These are phyloP conservation scores for Rhadinocentrus ornatus DNA, from an alignment of 2,797 vertebrate genomes.

Conservation along the genomic window DNA sequence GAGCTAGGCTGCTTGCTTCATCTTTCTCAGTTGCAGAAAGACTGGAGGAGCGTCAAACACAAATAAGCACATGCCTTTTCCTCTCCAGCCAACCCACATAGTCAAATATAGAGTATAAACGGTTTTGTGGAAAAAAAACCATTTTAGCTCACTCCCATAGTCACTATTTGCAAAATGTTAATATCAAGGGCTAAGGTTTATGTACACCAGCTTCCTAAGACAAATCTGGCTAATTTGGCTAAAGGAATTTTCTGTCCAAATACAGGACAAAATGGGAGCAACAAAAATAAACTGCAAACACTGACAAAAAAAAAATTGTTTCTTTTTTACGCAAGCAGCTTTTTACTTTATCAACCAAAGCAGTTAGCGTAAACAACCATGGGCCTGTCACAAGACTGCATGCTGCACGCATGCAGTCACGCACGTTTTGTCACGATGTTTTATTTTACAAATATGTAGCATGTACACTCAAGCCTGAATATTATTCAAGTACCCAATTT, in stretches of 20 bases:
- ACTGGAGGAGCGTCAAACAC: slow-evolving; percentile 52
- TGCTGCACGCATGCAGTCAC: background rate
- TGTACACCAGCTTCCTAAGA: background rate
- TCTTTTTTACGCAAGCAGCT: too few species aligned
- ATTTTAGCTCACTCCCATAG: slow-evolving; percentile 17
- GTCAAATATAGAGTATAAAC: slow-evolving; percentile 65
- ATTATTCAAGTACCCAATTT: background rate
- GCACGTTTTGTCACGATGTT: background rate
- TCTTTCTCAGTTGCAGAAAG: slow-evolving; percentile 45
- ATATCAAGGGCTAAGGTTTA: slow-evolving; percentile 27
- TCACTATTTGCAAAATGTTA: slow-evolving; percentile 19
- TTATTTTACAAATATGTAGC: background rate
- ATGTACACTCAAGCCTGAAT: background rate
- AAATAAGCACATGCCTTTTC: slow-evolving; percentile 64
- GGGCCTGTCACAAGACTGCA: background rate
- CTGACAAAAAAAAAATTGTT: background rate
- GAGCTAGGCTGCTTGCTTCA: slow-evolving; percentile 41
- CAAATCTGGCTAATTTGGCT: background rate
- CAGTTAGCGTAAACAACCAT: background rate
- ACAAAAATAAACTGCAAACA: background rate
- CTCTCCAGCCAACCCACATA: slow-evolving; percentile 47
- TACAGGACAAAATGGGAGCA: background rate
- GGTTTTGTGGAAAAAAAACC: slow-evolving; percentile 41
- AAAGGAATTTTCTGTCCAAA: slow-evolving; percentile 1
- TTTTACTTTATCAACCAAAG: background rate